These are phyloP conservation scores for Cryptoprocta ferox DNA, from an alignment of 2,797 vertebrate genomes.

Conservation along the genomic window DNA sequence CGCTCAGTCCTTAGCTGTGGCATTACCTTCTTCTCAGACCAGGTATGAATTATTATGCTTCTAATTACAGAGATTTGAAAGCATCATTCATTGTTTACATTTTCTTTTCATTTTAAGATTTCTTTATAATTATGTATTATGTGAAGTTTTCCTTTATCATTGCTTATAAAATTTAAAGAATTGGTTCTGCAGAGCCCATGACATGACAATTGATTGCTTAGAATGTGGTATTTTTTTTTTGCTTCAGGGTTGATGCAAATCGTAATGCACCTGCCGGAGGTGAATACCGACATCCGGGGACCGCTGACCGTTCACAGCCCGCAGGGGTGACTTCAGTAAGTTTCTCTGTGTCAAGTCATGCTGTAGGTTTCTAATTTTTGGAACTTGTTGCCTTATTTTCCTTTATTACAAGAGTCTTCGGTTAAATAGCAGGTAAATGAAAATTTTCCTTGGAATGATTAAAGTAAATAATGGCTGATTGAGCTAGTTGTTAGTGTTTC, in stretches of 20 bases:
- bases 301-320: conserved; percentile 91
- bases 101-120: background rate
- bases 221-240: background rate
- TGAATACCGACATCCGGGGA: conserved; percentile 94
- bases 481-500: background rate
- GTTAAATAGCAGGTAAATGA: background rate
- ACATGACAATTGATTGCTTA: background rate
- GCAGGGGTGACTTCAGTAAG: conserved; percentile 90
- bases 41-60: conserved; percentile 87
- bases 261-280: conserved; percentile 92
- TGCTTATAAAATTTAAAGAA: background rate
- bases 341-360: background rate
- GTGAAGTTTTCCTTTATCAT: background rate
- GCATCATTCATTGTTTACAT: background rate
- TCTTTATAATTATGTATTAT: background rate
- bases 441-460: background rate
- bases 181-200: background rate
- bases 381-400: background rate
- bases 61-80: background rate
- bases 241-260: conserved; percentile 90
- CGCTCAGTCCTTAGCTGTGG: conserved; percentile 93
- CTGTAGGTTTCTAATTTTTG: background rate
- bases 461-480: background rate
- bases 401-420: background rate
- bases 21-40: conserved; percentile 93